phyloP scores from a whole-genome alignment of 2,113 vertebrate genomes.

The Puma concolor region DNA sequence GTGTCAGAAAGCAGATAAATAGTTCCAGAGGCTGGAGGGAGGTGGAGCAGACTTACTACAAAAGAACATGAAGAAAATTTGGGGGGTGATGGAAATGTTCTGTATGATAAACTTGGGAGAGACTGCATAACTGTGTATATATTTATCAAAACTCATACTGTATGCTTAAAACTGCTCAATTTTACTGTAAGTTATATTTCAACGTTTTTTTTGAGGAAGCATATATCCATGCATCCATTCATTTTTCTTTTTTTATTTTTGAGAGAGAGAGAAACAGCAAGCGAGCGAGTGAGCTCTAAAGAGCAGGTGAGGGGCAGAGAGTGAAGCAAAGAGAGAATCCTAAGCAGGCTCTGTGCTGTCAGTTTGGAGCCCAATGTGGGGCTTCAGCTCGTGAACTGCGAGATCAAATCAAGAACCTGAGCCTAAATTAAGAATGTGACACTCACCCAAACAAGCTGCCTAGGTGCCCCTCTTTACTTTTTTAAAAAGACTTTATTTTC shows the following conservation, averaged over 20 bases:
- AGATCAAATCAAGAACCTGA: too few relatives aligned
- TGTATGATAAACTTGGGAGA: not conserved
- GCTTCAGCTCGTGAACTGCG: too few relatives aligned
- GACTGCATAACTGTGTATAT: not conserved
- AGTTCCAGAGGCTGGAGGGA: not conserved
- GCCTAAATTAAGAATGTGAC: too few relatives aligned
- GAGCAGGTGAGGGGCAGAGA: too few relatives aligned
- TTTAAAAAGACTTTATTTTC: not conserved
- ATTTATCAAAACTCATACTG: constrained; percentile 14
- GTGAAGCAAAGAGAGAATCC: too few relatives aligned
- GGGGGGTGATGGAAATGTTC: not conserved
- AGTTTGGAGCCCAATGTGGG: too few relatives aligned
- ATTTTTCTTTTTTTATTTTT: too few relatives aligned
- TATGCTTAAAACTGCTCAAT: not conserved
- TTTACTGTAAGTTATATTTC: not conserved
- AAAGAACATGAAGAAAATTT: not conserved
- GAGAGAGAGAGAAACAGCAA: too few relatives aligned
- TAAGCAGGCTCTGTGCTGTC: too few relatives aligned
- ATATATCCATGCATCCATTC: not conserved
- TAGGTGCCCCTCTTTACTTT: not conserved
- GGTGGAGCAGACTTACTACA: not conserved
- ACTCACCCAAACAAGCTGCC: too few relatives aligned
- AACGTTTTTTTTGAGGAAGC: not conserved
- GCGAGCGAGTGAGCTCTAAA: accelerated
- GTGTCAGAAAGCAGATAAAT: not conserved